Percentiles rank a stretch among this genome's conserved stretches.
phyloP scores from a whole-genome alignment of 2,113 vertebrate genomes.

The Peromyscus californicus region DNA sequence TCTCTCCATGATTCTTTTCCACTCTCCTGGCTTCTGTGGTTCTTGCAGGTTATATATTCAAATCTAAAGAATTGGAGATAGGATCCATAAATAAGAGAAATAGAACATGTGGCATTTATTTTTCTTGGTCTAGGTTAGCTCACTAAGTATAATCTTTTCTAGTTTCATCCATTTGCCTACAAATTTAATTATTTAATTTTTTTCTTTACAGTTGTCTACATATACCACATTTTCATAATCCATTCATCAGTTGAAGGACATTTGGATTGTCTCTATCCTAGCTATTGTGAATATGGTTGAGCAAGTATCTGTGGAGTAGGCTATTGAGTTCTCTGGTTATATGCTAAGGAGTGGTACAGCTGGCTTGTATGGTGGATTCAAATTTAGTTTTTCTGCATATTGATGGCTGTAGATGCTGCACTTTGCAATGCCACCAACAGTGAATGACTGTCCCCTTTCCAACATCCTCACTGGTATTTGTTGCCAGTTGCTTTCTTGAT shows the following conservation, averaged over 20 bases:
- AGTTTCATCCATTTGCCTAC: background rate
- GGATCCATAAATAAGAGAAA: background rate
- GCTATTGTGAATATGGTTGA: background rate
- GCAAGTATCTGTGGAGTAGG: background rate
- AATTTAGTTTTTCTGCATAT: background rate
- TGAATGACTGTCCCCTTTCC: background rate
- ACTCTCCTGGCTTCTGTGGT: background rate
- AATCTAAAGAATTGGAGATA: background rate
- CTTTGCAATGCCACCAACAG: background rate
- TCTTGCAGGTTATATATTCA: background rate
- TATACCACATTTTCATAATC: no score
- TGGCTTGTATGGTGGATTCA: background rate
- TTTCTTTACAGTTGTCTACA: background rate
- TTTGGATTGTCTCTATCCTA: background rate
- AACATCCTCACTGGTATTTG: background rate
- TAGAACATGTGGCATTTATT: background rate
- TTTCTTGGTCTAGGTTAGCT: background rate
- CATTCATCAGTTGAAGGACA: background rate
- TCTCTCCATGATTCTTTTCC: background rate
- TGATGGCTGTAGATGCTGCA: background rate
- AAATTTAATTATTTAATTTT: background rate
- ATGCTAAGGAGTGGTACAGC: background rate
- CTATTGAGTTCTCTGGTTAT: background rate
- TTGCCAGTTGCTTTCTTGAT: background rate
- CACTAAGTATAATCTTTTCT: background rate